These are phyloP conservation scores for Falco punctatus DNA, from an alignment of 2,113 vertebrate species.

Conservation along the genomic window DNA sequence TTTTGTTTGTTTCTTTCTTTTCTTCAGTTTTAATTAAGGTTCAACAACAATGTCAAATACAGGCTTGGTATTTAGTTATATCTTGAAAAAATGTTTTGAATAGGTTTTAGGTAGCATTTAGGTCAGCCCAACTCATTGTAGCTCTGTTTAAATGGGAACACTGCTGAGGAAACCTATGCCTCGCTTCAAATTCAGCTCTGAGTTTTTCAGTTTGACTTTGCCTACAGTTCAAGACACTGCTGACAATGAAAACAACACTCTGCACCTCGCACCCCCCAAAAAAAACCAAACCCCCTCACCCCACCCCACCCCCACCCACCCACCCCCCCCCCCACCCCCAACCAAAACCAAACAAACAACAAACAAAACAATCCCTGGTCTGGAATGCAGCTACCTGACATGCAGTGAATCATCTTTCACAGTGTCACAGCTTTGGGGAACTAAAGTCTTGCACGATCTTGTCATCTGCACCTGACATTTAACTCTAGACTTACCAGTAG, in stretches of 20 bases:
- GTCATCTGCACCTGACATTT: not conserved
- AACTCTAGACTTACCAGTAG: not conserved
- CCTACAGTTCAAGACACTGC: not conserved
- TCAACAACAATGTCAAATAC: not conserved
- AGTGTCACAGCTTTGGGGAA: not conserved
- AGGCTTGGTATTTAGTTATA: not conserved
- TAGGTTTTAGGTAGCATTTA: not conserved
- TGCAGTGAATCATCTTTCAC: not conserved
- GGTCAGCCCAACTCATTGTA: not conserved
- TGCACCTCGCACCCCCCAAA: fast-evolving
- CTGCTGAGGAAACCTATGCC: not conserved
- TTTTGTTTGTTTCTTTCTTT: not conserved
- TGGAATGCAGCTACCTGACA: not conserved
- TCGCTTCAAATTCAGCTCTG: not conserved
- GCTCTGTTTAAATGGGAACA: not conserved
- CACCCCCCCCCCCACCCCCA: no score
- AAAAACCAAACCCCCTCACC: no score
- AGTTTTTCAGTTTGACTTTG: not conserved
- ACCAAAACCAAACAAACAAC: fast-evolving
- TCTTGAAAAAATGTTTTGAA: not conserved
- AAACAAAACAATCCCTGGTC: not conserved
- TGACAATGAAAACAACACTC: not conserved
- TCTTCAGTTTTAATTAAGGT: not conserved
- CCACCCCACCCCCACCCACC: no score
- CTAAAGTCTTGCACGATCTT: not conserved